Evolutionary conservation across 2,797 vertebrate species (phyloP).

Genomic region (Catamblyrhynchus diadema): DNA sequence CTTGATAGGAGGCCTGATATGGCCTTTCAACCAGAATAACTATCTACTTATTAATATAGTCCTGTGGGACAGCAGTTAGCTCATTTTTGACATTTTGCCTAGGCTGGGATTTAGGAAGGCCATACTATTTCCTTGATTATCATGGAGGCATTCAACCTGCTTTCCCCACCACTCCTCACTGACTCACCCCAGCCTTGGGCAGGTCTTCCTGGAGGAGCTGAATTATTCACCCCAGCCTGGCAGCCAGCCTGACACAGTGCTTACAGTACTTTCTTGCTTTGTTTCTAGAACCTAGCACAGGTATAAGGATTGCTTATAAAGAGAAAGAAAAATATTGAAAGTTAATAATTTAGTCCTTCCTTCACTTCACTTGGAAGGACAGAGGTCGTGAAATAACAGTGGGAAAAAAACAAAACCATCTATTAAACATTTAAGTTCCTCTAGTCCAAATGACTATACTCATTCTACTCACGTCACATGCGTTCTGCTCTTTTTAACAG

Average conservation of each 20-base stretch:
- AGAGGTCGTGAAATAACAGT: background rate
- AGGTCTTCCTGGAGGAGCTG: background rate
- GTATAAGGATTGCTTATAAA: background rate
- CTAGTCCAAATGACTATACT: background rate
- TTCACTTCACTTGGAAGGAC: background rate
- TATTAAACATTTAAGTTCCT: background rate
- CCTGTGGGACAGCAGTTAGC: background rate
- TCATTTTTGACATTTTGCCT: background rate
- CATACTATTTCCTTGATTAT: background rate
- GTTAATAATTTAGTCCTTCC: background rate
- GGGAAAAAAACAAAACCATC: background rate
- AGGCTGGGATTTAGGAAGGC: background rate
- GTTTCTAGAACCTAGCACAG: background rate
- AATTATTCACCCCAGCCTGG: background rate
- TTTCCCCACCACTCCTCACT: rapidly evolving
- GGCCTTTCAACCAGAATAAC: background rate
- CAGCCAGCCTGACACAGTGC: background rate
- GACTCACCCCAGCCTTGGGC: background rate
- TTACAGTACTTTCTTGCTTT: background rate
- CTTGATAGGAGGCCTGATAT: background rate
- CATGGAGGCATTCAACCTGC: background rate
- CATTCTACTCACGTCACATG: background rate
- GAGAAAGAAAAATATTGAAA: background rate
- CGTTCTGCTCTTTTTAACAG: background rate
- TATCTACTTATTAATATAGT: background rate